Conservation (phyloP, 92 coral and sea anemone species). For the Zoanthus gigantus region DNA sequence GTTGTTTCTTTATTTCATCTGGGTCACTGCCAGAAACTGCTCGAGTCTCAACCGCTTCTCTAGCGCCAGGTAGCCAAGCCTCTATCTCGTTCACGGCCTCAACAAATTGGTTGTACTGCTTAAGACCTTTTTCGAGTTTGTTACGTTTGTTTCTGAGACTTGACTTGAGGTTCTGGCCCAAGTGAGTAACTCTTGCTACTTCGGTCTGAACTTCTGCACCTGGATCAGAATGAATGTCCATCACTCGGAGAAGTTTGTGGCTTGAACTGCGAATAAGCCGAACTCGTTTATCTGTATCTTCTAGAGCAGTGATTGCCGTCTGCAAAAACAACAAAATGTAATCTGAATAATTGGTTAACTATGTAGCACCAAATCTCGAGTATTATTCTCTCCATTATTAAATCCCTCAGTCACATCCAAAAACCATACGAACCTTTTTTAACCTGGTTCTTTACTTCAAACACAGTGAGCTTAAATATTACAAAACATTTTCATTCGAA, state of each 20-base stretch:
- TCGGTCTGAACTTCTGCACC: constrained; percentile 89
- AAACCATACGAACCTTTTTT: no score
- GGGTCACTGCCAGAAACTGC: constrained; percentile 81
- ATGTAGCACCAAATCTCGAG: no score
- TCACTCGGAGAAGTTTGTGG: constrained; percentile 83
- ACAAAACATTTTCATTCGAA: no score
- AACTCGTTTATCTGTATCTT: constrained; percentile 84
- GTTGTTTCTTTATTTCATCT: constrained; percentile 80
- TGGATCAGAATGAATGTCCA: constrained; percentile 89
- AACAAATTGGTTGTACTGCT: constrained; percentile 77
- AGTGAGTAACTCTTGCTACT: constrained; percentile 89
- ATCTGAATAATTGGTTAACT: background rate
- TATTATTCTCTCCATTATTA: no score
- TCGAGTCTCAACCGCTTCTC: constrained; percentile 68
- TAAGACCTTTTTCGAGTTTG: constrained; percentile 82
- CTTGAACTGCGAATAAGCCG: constrained; percentile 88
- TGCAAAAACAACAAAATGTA: constrained; percentile 18
- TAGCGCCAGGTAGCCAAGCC: constrained; percentile 90
- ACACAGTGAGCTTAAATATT: no score
- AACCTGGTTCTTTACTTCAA: no score
- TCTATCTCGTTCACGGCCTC: constrained; percentile 83
- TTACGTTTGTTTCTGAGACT: constrained; percentile 87
- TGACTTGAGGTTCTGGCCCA: constrained; percentile 85
- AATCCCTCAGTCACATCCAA: no score
- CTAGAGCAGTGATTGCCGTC: constrained; percentile 89